These are phyloP conservation scores for Stramonita haemastoma DNA, from an alignment of 2,888 invertebrate genomes.

Conservation along the genomic window DNA sequence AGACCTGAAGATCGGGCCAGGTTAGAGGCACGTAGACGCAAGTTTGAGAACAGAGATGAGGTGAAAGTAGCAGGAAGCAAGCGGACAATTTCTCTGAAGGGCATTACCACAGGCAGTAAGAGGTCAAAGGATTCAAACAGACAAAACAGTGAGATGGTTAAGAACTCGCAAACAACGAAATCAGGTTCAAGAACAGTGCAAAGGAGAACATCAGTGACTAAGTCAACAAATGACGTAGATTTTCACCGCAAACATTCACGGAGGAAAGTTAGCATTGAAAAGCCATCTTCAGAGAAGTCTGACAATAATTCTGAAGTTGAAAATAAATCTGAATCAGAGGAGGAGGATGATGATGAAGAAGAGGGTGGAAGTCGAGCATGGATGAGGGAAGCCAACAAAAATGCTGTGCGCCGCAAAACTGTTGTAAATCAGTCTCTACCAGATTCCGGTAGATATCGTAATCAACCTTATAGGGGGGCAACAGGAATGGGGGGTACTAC, in stretches of 20 bases:
- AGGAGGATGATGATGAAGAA: conserved; percentile 34
- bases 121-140: conserved; percentile 44
- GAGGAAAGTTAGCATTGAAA: conserved; percentile 28
- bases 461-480: conserved; percentile 12
- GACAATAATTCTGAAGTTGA: conserved; percentile 22
- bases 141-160: conserved; percentile 31
- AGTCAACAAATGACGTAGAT: conserved; percentile 1
- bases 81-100: conserved; percentile 63
- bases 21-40: conserved; percentile 59
- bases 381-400: conserved; percentile 49
- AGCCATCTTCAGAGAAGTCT: background rate
- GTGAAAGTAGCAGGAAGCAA: conserved; percentile 46
- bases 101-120: conserved; percentile 51
- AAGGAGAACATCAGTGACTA: background rate
- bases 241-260: conserved; percentile 24
- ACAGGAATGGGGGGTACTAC: conserved; percentile 27
- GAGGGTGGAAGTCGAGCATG: conserved; percentile 45
- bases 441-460: background rate
- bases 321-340: conserved; percentile 29
- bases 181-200: conserved; percentile 19
- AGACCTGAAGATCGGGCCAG: conserved; percentile 51
- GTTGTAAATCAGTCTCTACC: background rate
- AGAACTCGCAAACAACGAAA: conserved; percentile 3
- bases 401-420: background rate
- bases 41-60: conserved; percentile 52